Base-by-base conservation (phyloP, 2,888 invertebrate species). In the Tolmerus cingulatus region DNA sequence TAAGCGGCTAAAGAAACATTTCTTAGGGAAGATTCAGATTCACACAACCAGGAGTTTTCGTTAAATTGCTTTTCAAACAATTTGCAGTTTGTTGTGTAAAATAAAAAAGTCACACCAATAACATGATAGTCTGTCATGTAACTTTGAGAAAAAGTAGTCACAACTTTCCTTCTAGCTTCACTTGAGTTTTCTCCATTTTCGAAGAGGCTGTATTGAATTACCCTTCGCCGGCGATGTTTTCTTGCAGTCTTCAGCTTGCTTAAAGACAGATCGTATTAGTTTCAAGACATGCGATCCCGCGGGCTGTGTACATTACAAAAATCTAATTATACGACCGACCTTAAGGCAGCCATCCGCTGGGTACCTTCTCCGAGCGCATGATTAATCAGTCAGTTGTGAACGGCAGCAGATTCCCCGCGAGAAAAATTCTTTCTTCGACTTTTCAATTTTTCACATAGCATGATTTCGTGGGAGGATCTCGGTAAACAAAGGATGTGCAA, bases 301-400 rank as follows among this genome's bases (percentile, higher is more conserved):
- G 43, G 3, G 66, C 46, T 81, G 51, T 30, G 51, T 84, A 74
- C 66, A 66, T 84, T 30, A 84, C 37, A 84, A 84, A 84, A 84
- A 84, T 66, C 46, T 74, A 84, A 57, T 66, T 84, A 84, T 74
- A 66, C 40, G 66, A 55, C 66, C 81, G 81, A 81, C 81, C 81
- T 81, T 81, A 55, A 51, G 55, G 12, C 66, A 66, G n/a, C 30
- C 37, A 76, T n/a, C 19, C 30, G 16, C 77, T 7, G 30, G 14
- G 77, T 40, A 27, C 66, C 66, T 19, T 19, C 66, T 51, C 8
- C 23, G 66, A 66, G 66, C 19, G 66, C 66, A 66, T 27, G 66
- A 66, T 66, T 66, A 66, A 66, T 66, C 66, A 66, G 66, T 66
- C 23, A 1, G 66, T 66, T 66, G 66, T 66, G 66, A 66, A 66